Base-by-base conservation (phyloP, 1,140 invertebrate genomes). In the Scaptodrosophila lebanonensis region DNA sequence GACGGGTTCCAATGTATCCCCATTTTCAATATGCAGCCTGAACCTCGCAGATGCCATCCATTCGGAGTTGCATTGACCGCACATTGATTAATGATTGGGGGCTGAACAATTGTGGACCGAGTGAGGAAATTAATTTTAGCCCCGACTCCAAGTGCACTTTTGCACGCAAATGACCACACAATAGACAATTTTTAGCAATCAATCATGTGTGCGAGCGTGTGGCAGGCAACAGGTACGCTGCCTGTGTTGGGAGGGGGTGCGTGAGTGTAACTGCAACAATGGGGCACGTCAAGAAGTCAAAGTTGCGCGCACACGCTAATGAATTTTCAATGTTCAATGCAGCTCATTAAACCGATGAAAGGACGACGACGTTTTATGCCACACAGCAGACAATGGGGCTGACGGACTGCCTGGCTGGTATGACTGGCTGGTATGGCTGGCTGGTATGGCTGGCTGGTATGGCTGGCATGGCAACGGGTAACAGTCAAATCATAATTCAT, bases 401-500 rank as follows among this genome's bases (percentile, higher is more conserved):
- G 45, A n/a, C n/a, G n/a, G n/a, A n/a, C n/a, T n/a, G n/a, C n/a
- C n/a, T n/a, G n/a, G n/a, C n/a, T n/a, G n/a, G n/a, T n/a, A n/a
- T n/a, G n/a, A n/a, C n/a, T n/a, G n/a, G n/a, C n/a, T n/a, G n/a
- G n/a, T n/a, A n/a, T n/a, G n/a, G n/a, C n/a, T n/a, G n/a, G n/a
- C n/a, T n/a, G n/a, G n/a, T n/a, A n/a, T n/a, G n/a, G n/a, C n/a
- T n/a, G n/a, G n/a, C n/a, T n/a, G n/a, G n/a, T n/a, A n/a, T n/a
- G n/a, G 22, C 22, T 25, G 22, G 22, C 22, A 25, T 4, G n/a
- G 22, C 22, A 25, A 25, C 22, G 8, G 8, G n/a, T n/a, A n/a
- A n/a, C n/a, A n/a, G n/a, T n/a, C n/a, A 52, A 77, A 77, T 71
- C 71, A 76, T 76, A 76, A 76, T 72, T 76, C 71, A 76, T 76